Evolutionary conservation across 2,113 vertebrate genomes (phyloP).

Genomic region (Artemisiospiza belli): DNA sequence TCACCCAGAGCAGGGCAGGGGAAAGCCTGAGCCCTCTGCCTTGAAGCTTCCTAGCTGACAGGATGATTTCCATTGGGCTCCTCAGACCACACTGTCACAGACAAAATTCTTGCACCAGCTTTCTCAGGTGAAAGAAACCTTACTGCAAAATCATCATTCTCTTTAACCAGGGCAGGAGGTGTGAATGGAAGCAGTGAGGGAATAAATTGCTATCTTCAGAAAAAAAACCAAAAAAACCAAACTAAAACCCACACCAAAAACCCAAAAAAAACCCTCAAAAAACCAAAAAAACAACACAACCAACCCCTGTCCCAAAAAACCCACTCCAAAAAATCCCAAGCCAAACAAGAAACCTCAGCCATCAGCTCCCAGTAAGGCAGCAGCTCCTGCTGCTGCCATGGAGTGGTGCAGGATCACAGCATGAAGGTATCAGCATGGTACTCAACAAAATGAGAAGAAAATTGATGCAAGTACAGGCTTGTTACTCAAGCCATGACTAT

Average conservation of each 20-base stretch:
- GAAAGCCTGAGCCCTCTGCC: not conserved
- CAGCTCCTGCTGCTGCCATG: not conserved
- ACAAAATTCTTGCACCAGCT: not conserved
- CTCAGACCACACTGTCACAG: not conserved
- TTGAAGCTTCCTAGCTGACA: not conserved
- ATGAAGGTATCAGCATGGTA: not conserved
- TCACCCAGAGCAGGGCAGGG: not conserved
- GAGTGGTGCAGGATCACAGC: not conserved
- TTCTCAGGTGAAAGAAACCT: not conserved
- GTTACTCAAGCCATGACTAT: not conserved
- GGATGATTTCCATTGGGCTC: not conserved
- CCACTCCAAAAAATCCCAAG: not conserved
- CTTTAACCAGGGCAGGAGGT: not conserved
- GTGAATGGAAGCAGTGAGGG: not conserved
- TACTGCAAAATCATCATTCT: not conserved
- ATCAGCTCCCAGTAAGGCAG: not conserved
- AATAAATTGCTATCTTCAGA: not conserved
- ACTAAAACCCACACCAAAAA: not conserved
- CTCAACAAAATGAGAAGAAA: not conserved
- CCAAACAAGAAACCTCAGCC: not conserved
- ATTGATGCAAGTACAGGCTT: not conserved
- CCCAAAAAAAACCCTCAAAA: no score
- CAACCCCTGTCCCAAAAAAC: not conserved
- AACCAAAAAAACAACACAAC: not conserved
- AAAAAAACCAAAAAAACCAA: not conserved